A percentile compares a stretch with the other conserved stretches of the same genome.
phyloP scores from a whole-genome alignment of 2,888 invertebrate species.

The Lasioglossum villosulum region DNA sequence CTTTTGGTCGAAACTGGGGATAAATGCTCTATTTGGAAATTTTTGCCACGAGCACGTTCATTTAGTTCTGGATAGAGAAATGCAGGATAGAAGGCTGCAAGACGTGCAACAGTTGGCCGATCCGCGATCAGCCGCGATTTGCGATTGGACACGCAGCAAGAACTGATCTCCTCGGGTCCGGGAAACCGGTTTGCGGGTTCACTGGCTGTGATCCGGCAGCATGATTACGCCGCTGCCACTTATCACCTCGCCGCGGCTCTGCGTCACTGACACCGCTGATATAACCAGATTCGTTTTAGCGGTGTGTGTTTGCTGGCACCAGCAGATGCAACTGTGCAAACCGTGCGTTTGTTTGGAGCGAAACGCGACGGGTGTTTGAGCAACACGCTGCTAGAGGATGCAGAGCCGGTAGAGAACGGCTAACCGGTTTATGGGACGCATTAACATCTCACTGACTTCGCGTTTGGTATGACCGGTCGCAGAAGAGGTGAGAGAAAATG shows the following conservation, averaged over 20 bases:
- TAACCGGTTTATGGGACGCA: background rate
- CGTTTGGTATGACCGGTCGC: background rate
- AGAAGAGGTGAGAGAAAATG: background rate
- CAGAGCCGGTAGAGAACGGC: background rate
- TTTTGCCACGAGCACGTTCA: too few species aligned
- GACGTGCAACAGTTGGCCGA: conserved; percentile 36
- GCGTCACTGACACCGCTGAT: conserved; percentile 58
- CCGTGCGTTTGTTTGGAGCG: background rate
- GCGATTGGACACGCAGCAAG: conserved; percentile 16
- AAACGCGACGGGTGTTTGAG: background rate
- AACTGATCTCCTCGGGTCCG: conserved; percentile 42
- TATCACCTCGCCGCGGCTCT: conserved; percentile 50
- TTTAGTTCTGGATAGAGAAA: background rate
- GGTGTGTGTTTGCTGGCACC: conserved; percentile 22
- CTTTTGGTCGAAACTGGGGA: background rate
- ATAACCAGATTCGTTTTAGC: conserved; percentile 65
- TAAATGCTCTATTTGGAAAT: too few species aligned
- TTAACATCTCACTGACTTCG: background rate
- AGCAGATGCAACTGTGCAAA: conserved; percentile 22
- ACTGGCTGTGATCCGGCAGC: conserved; percentile 33
- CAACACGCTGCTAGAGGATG: background rate
- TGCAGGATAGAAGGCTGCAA: background rate
- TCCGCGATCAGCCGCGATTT: conserved; percentile 28
- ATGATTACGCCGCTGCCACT: conserved; percentile 52
- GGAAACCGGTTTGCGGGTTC: conserved; percentile 52